These are phyloP conservation scores for Cataglyphis livida DNA, from an alignment of 2,888 invertebrate species.

Conservation along the genomic window DNA sequence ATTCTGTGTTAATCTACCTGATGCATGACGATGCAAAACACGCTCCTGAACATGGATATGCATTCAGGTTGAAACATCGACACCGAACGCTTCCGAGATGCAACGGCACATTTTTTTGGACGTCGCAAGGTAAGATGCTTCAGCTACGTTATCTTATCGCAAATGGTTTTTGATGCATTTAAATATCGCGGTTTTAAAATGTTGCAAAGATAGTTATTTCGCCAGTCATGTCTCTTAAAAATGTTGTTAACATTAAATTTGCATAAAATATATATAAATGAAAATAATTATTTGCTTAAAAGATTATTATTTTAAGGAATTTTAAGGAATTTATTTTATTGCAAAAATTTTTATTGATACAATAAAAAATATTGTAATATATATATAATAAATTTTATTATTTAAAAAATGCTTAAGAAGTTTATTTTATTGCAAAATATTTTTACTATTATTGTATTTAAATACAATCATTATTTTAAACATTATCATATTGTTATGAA, in stretches of 20 bases:
- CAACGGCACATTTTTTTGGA: background rate
- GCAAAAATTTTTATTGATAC: constrained; percentile 7
- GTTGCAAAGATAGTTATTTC: background rate
- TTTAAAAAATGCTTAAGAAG: background rate
- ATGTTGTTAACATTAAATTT: background rate
- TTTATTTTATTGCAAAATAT: constrained; percentile 15
- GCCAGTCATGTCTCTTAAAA: background rate
- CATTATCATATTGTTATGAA: background rate
- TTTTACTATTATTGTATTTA: constrained; percentile 1
- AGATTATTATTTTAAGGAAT: too few relatives aligned
- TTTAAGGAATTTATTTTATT: constrained; percentile 21
- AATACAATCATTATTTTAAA: background rate
- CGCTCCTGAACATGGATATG: background rate
- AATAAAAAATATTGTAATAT: background rate
- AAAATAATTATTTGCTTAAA: background rate
- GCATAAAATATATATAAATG: background rate
- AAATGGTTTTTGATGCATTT: constrained; percentile 10
- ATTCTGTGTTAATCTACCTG: background rate
- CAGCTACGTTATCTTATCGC: constrained; percentile 25
- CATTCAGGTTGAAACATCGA: background rate
- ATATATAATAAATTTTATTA: too few relatives aligned
- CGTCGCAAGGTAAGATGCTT: background rate
- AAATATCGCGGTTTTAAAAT: background rate
- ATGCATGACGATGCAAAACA: background rate
- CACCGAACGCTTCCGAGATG: constrained; percentile 18